Base-by-base conservation (phyloP, 2,797 vertebrate species). In the Clarias laeviceps region DNA sequence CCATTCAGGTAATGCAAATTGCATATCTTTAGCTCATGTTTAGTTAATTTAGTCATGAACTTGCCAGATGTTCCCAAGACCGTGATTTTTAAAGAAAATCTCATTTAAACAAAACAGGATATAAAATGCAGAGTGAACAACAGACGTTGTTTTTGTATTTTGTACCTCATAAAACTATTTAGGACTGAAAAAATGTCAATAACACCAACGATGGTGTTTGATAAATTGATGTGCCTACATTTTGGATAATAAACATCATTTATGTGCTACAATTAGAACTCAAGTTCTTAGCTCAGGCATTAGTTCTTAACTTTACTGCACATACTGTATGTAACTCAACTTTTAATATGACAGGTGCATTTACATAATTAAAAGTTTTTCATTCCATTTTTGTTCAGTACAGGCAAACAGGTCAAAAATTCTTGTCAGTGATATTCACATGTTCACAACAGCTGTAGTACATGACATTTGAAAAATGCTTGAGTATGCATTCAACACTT, bases 401-500 rank as follows among this genome's bases (percentile, higher is more conserved):
- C 73, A 76, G 54, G 0, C 11, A 77, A 59, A 77, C 20, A 61
- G 11, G 12, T 24, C 0, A 7, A 24, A 61, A 32, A 2, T 22
- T 22, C 29, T 45, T 54, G 40, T 3, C n/a, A 24, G 62, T 81
- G 40, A 18, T 32, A 66, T 81, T 81, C 40, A 66, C 17, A 50
- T n/a, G 57, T 50, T 32, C 62, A 32, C 0, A 5, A 54, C n/a
- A 50, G 79, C 22, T 64, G 11, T 5, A 32, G 62, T 66, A 32
- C 40, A 81, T 14, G 29, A 20, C 14, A 22, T 34, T 1, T 37
- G 18, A 68, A 82, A 69, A 82, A 45, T 29, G 68, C 34, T 27
- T 11, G 54, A 82, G 57, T 72, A 54, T 73, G 29, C 54, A 65
- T 73, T 76, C 34, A 80, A 65, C 22, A 37, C 32, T n/a, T 32